Conservation (phyloP, 2,113 vertebrate species). For the Pan troglodytes region NHGRI_mPanTro3-v2.1_pri NC_072403.2:113017501-113018000, state of each 20-base stretch:
- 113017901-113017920: background rate
- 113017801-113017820: background rate
- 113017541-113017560: background rate
- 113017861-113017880: slow-evolving; percentile 28
- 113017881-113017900: background rate
- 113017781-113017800: background rate
- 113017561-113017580: background rate
- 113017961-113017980: background rate
- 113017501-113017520: background rate
- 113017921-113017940: background rate
- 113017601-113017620: background rate
- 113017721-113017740: background rate
- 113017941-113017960: background rate
- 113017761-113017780: slow-evolving; percentile 9
- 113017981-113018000: background rate
- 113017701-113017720: background rate
- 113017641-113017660: background rate
- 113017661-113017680: background rate
- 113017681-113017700: background rate
- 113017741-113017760: background rate
- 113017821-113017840: background rate
- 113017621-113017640: background rate
- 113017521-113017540: background rate
- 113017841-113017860: background rate
- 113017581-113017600: background rate